Conservation (phyloP, 2,797 vertebrate genomes). For the Spheniscus humboldti region DNA sequence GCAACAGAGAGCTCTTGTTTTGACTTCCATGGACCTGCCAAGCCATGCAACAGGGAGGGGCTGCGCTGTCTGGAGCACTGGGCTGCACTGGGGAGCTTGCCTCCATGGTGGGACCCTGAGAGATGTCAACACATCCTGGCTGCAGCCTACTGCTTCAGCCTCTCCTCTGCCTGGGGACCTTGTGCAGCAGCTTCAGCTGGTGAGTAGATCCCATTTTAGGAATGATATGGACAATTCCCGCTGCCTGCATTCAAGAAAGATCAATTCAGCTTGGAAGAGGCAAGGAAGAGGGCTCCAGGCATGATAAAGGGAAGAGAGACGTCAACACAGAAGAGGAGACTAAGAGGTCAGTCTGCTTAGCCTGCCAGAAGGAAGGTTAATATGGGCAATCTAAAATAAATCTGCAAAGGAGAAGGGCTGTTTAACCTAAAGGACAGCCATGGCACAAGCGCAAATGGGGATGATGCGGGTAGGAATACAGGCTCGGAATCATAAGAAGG, state of each 20-base stretch:
- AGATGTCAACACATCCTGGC: neutral
- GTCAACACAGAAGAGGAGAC: neutral
- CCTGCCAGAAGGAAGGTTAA: neutral
- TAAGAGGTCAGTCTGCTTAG: neutral
- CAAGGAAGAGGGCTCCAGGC: neutral
- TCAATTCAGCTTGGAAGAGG: neutral
- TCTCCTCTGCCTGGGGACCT: neutral
- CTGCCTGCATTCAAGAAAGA: neutral
- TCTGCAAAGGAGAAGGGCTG: neutral
- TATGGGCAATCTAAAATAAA: neutral
- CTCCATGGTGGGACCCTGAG: neutral
- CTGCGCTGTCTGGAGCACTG: neutral
- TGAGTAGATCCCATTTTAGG: neutral
- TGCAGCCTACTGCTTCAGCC: neutral
- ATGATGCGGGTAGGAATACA: neutral
- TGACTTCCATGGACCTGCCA: neutral
- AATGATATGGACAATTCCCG: neutral
- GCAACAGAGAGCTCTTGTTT: neutral
- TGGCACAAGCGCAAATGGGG: accelerated
- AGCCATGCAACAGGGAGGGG: neutral
- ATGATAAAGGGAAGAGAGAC: neutral
- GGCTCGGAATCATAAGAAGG: neutral
- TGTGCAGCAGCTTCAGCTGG: neutral
- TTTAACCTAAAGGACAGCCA: neutral
- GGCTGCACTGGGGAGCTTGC: neutral